Evolutionary conservation across 2,888 invertebrate species (phyloP), one percentile per base, ranked within the genome.

Genomic region (Conops quadrifasciatus): DNA sequence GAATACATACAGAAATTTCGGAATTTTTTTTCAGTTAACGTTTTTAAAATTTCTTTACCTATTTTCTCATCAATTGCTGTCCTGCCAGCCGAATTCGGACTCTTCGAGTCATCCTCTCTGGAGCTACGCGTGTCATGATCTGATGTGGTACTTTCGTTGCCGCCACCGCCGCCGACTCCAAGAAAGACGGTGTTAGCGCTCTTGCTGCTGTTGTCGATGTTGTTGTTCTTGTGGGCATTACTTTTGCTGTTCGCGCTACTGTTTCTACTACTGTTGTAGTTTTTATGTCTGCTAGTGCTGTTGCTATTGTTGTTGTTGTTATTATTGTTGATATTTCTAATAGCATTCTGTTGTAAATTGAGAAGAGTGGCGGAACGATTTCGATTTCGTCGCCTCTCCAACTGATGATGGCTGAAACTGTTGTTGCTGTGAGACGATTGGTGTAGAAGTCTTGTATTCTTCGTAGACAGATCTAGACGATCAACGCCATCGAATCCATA

Each of bases 401-500:
- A 73, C 49, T 76, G 72, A 72, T 77, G 75, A 30, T 74, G 72
- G 71, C 76, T 75, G 21, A 72, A 68, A 28, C 69, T 1, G 58
- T 64, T 67, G 65, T 56, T 78, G 77, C 0, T 77, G 79, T 0
- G 76, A 45, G 56, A 16, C 30, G 67, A 45, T 79, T 15, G 49
- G 49, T 49, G 49, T 65, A 83, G 82, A 56, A 84, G 71, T 21
- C 82, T 79, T n/a, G 84, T 82, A 4, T 83, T 80, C 75, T 85
- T 85, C 36, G 84, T 78, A 47, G 84, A 81, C 28, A 81, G 86
- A 79, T 80, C 83, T 72, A 90, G 85, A 45, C 91, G 88, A 85
- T 92, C 92, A 67, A 90, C 88, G 78, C 90, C 90, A 73, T 91
- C 92, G 83, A 95, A 96, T 1, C 96, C 96, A 87, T 96, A 96